Evolutionary conservation across 2,888 invertebrate genomes (phyloP), one percentile per base, ranked within the genome.

Genomic region (Rotaria macrura): DNA sequence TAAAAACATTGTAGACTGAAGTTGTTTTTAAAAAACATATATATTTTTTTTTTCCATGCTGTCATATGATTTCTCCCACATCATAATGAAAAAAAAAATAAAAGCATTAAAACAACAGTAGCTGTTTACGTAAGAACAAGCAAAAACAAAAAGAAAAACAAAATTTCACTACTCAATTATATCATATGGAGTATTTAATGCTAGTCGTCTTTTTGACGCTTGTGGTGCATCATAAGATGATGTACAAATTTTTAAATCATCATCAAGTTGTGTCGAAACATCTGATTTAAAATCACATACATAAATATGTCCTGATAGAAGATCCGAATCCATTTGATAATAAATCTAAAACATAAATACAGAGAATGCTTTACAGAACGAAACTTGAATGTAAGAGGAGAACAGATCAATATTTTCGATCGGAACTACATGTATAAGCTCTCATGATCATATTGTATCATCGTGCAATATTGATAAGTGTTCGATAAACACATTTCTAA

Each of bases 181-280:
- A 79, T 79, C 79, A 43, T 43, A 79, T n/a, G 79, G 79, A n/a
- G 79, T 79, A 43, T 40, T 10, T 43, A 79, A 43, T n/a, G n/a
- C 43, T 43, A 79, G 23, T 4, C 79, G 6, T 40, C 43, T 23
- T n/a, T 79, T 79, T 4, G 79, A 79, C 43, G 79, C 79, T 79
- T 79, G 23, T 20, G 79, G 79, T n/a, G 43, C 79, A 79, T 79
- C 79, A 43, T 79, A 79, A 10, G 40, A n/a, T 79, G 79, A 79
- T 43, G 40, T 40, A 43, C 79, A 79, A 43, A 79, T 79, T 25
- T 79, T 43, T 79, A 43, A 43, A 40, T 40, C 79, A 43, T 43
- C n/a, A 34, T 20, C 65, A 29, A 65, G 65, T 79, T 79, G 23
- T 25, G 79, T 79, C 12, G 43, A 43, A 4, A 79, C 7, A 79